Evolutionary conservation across 2,113 vertebrate species (phyloP), one percentile per base, ranked within the genome.

Genomic region (Casuarius casuarius): DNA sequence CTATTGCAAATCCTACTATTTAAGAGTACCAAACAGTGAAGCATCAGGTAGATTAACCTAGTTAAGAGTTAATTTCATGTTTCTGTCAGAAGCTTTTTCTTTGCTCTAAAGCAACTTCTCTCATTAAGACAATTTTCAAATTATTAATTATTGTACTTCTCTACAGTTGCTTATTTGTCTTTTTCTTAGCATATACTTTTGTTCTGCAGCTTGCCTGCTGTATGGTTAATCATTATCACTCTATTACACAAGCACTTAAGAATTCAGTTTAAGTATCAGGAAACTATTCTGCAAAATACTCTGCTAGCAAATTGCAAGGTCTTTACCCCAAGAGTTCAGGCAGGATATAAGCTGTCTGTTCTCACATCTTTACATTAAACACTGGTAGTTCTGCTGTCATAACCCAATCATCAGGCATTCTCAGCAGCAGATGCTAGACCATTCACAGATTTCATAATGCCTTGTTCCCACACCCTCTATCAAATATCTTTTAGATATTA

Each of bases 11-110:
- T 92, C 56, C 73, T 90, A 52, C 56, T 9, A 93, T 85, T 96
- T 49, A 94, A 33, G 80, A 96, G 84, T 25, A 95, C 79, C 76
- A 87, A 96, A 86, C 89, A 97, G 62, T 83, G 48, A 86, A 94
- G 81, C 79, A 22, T 46, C 54, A 62, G 29, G 72, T 52, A 74
- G 75, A 79, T 84, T 75, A 81, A 84, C 61, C 54, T 66, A 65
- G 63, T 25, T 83, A 76, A 77, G 82, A 73, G 58, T 94, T 97
- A 73, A 83, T 56, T 65, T 83, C 78, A 73, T 1, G 1, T 68
- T 94, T 77, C 77, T 12, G 2, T 81, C 48, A 72, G 38, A 84
- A 61, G 2, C 1, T 73, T 91, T 96, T 62, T 33, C 84, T 81
- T 83, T 71, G 12, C 21, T 91, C 54, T 81, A 42, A 95, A 94